Percentiles rank a stretch among this genome's conserved stretches.
These are phyloP conservation scores for Synanthedon formicaeformis DNA, from an alignment of 2,888 invertebrate species.

Conservation along the genomic window DNA sequence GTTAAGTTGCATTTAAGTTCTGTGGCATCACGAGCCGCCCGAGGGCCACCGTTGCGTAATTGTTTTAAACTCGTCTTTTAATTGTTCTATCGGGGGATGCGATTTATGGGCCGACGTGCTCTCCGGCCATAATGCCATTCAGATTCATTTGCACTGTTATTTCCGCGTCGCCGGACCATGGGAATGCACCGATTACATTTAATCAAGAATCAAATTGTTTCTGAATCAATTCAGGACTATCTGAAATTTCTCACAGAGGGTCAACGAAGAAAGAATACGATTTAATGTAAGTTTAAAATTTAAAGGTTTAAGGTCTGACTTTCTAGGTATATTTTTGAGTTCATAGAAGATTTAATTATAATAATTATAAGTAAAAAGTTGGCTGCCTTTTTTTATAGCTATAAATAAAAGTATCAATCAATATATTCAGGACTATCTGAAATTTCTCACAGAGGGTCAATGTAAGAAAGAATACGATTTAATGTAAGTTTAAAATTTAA, in stretches of 20 bases:
- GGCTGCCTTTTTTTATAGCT: too few relatives aligned
- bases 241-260: not conserved
- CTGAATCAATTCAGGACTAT: too few relatives aligned
- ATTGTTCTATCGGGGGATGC: slow-evolving; percentile 65
- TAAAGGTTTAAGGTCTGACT: too few relatives aligned
- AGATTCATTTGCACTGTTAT: slow-evolving; percentile 60
- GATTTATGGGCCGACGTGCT: slow-evolving; percentile 67
- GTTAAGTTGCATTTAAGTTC: slow-evolving; percentile 17
- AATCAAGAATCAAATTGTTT: slow-evolving; percentile 27
- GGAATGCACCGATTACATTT: slow-evolving; percentile 57
- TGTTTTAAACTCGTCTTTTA: slow-evolving; percentile 70
- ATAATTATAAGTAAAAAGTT: too few relatives aligned
- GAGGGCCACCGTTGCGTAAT: slow-evolving; percentile 63
- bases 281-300: not conserved
- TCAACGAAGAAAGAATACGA: not conserved
- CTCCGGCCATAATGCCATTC: slow-evolving; percentile 50
- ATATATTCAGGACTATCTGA: too few relatives aligned
- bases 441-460: not conserved
- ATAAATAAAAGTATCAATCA: too few relatives aligned
- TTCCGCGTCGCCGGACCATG: slow-evolving; percentile 57
- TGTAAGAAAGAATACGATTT: not conserved
- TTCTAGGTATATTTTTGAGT: too few relatives aligned
- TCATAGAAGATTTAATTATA: too few relatives aligned
- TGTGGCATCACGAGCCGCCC: slow-evolving; percentile 50
- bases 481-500: not conserved